Conservation (phyloP, 2,888 invertebrate species). For the Pammene aurita region DNA sequence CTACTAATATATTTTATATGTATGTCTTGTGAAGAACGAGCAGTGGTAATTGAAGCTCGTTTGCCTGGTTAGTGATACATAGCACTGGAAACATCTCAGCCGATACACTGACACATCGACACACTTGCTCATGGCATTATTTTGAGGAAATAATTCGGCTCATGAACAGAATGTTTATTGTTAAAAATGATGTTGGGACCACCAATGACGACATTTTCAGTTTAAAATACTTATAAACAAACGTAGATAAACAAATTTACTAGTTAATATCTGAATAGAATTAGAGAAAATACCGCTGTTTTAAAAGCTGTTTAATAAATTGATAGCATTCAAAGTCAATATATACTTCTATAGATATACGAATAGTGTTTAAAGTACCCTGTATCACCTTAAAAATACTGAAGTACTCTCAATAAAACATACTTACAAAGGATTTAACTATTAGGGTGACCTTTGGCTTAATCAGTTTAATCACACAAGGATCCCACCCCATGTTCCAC, state of each 20-base stretch:
- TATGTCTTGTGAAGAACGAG: slow-evolving; percentile 35
- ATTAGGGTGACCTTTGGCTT: neutral
- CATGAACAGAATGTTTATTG: slow-evolving; percentile 47
- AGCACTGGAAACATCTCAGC: slow-evolving; percentile 7
- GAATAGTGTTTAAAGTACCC: too few species aligned
- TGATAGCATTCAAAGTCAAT: too few species aligned
- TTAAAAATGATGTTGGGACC: slow-evolving; percentile 11
- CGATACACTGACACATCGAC: slow-evolving; percentile 16
- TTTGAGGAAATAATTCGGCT: slow-evolving; percentile 47
- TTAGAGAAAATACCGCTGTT: neutral
- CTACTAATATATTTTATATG: slow-evolving; percentile 42
- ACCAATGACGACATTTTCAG: slow-evolving; percentile 12
- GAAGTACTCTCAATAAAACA: neutral
- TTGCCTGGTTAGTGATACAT: slow-evolving; percentile 43
- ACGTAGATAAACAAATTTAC: neutral
- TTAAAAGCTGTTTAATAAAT: neutral
- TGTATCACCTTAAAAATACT: too few species aligned
- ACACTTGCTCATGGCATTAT: slow-evolving; percentile 30
- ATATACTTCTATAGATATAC: too few species aligned
- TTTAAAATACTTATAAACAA: slow-evolving; percentile 2
- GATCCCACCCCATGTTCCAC: neutral
- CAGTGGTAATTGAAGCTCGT: slow-evolving; percentile 45
- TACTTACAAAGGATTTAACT: neutral
- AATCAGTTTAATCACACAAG: too few species aligned
- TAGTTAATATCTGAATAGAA: neutral